phyloP scores from a whole-genome alignment of 2,113 vertebrate species.

The Pimephales promelas region DNA sequence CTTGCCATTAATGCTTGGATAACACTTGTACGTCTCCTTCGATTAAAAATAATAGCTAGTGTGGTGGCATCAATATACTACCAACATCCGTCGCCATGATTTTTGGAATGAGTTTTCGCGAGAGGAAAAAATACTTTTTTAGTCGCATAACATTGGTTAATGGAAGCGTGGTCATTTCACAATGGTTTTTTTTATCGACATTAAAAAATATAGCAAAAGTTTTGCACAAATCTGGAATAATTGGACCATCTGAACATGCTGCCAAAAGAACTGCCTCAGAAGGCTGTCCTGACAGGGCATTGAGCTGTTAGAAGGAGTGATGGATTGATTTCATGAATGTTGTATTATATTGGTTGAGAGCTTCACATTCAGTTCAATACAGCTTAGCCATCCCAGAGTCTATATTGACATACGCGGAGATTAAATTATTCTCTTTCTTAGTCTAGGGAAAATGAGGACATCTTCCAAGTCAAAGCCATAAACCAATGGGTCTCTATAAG shows the following conservation, averaged over 20 bases:
- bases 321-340: background rate
- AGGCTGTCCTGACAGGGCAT: background rate
- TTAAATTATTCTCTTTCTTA: background rate
- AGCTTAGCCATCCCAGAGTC: constrained; percentile 1
- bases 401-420: background rate
- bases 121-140: no score
- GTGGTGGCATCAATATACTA: no score
- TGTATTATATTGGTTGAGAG: constrained; percentile 5
- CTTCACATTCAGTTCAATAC: constrained; percentile 16
- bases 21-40: no score
- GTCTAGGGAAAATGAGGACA: background rate
- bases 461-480: background rate
- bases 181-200: no score
- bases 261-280: background rate
- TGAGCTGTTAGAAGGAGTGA: background rate
- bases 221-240: no score
- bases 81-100: no score
- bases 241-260: background rate
- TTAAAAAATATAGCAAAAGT: no score
- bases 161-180: no score
- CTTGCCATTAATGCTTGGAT: no score
- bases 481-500: background rate
- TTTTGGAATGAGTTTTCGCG: no score
- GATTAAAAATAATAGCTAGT: no score
- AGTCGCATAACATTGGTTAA: no score